Conservation (phyloP, 2,113 vertebrate species). For the Xyrauchen texanus region DNA sequence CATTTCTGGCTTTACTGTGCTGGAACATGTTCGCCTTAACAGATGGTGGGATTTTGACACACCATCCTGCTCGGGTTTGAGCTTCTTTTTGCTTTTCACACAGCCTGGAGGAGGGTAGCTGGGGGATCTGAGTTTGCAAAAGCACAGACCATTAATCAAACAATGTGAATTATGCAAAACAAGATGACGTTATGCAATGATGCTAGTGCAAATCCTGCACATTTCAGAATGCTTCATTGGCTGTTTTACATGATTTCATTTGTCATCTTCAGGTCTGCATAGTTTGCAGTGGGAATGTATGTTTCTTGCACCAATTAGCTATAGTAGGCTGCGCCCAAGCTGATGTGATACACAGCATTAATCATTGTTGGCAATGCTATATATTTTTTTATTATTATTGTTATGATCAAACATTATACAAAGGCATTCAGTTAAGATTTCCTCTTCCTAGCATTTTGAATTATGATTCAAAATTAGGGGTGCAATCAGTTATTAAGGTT, state of each 20-base stretch:
- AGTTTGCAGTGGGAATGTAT: slow-evolving; percentile 18
- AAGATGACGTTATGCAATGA: slow-evolving; percentile 29
- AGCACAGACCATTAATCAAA: slow-evolving; percentile 31
- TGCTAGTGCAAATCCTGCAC: slow-evolving; percentile 18
- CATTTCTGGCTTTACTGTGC: slow-evolving; percentile 77
- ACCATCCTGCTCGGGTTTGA: slow-evolving; percentile 84
- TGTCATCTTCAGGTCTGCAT: slow-evolving; percentile 17
- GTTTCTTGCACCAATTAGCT: slow-evolving; percentile 13
- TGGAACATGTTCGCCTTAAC: slow-evolving; percentile 82
- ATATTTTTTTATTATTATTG: no score
- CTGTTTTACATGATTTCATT: slow-evolving; percentile 29
- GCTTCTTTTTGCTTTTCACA: slow-evolving; percentile 86
- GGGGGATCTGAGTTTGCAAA: slow-evolving; percentile 78
- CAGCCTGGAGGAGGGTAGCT: slow-evolving; percentile 90
- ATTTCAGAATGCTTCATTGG: slow-evolving; percentile 18
- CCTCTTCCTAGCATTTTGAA: neutral
- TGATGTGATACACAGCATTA: slow-evolving; percentile 34
- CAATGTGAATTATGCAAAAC: slow-evolving; percentile 6
- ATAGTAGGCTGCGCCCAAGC: neutral
- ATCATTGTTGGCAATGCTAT: neutral
- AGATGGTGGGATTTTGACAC: slow-evolving; percentile 87
- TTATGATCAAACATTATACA: no score
- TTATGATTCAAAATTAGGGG: neutral
- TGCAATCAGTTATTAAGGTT: no score
- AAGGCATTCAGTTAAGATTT: neutral